Evolutionary conservation across 1,140 invertebrate species (phyloP).

Genomic region (Zaprionus vittiger): DNA sequence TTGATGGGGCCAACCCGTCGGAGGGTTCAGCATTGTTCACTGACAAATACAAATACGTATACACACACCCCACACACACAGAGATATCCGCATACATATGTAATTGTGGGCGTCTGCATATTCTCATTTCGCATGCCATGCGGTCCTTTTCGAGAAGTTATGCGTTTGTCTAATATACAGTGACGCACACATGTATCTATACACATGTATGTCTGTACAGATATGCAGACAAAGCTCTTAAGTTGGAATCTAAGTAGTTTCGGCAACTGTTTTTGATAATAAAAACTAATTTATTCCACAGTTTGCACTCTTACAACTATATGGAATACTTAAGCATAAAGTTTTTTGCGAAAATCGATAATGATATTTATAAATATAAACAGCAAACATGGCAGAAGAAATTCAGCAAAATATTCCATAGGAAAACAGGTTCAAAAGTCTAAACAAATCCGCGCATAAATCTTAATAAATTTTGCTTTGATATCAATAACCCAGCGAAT

Average conservation of each 20-base stretch:
- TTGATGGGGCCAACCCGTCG: constrained; percentile 48
- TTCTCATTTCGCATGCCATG: constrained; percentile 55
- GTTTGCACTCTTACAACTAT: constrained; percentile 5
- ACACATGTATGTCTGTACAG: neutral
- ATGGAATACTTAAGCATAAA: constrained; percentile 1
- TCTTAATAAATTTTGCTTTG: constrained; percentile 1
- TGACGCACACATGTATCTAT: constrained; percentile 9
- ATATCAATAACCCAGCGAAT: constrained; percentile 1
- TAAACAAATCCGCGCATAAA: neutral
- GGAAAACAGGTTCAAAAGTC: neutral
- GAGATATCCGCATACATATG: neutral
- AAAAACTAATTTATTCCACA: constrained; percentile 69
- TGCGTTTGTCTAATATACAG: constrained; percentile 39
- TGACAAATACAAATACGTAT: constrained; percentile 25
- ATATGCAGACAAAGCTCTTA: constrained; percentile 11
- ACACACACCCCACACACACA: constrained; percentile 6
- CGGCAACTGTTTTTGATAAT: constrained; percentile 75
- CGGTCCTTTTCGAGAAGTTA: constrained; percentile 36
- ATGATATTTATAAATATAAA: constrained; percentile 1
- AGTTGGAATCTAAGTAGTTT: constrained; percentile 67
- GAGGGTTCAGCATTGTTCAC: neutral
- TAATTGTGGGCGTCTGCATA: constrained; percentile 62
- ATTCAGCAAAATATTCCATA: constrained; percentile 2
- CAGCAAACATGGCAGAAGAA: neutral
- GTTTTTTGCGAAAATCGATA: constrained; percentile 1